These are phyloP conservation scores for Zapus hudsonius DNA, from an alignment of 2,113 vertebrate species.

Conservation along the genomic window DNA sequence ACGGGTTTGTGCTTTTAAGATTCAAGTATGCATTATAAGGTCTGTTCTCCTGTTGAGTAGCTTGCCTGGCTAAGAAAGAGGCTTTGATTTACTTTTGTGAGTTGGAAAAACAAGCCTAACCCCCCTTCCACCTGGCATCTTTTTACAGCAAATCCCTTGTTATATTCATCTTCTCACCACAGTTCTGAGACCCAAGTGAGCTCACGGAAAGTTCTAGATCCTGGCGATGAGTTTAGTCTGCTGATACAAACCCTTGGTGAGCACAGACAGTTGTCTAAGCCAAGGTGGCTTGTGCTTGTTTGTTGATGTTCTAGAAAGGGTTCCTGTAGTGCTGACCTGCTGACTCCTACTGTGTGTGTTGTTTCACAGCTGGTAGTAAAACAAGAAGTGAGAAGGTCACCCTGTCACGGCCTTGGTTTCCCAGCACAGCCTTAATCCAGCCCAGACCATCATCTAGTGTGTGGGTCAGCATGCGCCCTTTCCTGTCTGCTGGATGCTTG, in stretches of 20 bases:
- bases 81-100: background rate
- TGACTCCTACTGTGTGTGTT: background rate
- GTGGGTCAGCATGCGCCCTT: background rate
- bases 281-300: background rate
- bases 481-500: background rate
- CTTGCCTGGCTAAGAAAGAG: slow-evolving; percentile 31
- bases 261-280: background rate
- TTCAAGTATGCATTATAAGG: background rate
- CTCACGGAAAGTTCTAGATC: background rate
- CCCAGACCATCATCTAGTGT: background rate
- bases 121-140: background rate
- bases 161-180: background rate
- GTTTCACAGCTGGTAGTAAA: slow-evolving; percentile 39
- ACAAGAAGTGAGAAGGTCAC: background rate
- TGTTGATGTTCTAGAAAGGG: background rate
- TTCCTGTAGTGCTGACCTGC: background rate
- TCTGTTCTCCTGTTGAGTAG: slow-evolving; percentile 21
- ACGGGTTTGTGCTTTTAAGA: slow-evolving; percentile 43
- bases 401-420: background rate
- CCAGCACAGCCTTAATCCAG: background rate
- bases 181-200: background rate
- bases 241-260: background rate
- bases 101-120: background rate
- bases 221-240: background rate
- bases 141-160: background rate